phyloP scores from a whole-genome alignment of 2,797 vertebrate species.

The Melopsittacus undulatus region DNA sequence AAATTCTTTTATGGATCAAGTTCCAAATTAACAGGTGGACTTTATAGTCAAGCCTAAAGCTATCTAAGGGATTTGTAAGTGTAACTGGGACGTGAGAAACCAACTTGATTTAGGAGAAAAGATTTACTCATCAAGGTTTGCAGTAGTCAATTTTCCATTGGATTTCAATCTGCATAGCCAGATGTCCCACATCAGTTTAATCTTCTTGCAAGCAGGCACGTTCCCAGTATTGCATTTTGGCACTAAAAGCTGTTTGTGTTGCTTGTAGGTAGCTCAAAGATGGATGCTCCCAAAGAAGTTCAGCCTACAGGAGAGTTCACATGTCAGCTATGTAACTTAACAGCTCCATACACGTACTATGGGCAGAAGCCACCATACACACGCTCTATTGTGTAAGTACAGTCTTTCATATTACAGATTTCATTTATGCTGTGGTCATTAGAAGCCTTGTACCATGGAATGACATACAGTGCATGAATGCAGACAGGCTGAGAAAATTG shows the following conservation, averaged over 20 bases:
- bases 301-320: slow-evolving; percentile 74
- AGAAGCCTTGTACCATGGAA: not conserved
- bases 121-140: not conserved
- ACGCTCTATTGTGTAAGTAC: slow-evolving; percentile 84
- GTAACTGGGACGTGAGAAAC: not conserved
- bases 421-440: not conserved
- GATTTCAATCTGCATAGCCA: not conserved
- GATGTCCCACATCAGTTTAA: not conserved
- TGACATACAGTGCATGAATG: not conserved
- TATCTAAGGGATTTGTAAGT: not conserved
- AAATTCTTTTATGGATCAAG: not conserved
- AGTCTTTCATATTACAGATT: not conserved
- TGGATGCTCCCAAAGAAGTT: slow-evolving; percentile 68
- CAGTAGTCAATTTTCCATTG: not conserved
- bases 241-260: not conserved
- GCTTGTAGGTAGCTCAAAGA: slow-evolving; percentile 50
- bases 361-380: slow-evolving; percentile 87
- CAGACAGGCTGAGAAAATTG: not conserved
- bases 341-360: slow-evolving; percentile 80
- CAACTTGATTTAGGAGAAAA: not conserved
- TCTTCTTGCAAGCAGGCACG: not conserved
- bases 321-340: slow-evolving; percentile 84
- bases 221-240: not conserved
- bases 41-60: not conserved
- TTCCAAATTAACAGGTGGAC: not conserved